A percentile compares a stretch with the other conserved stretches of the same genome.
phyloP scores from a whole-genome alignment of 2,888 invertebrate genomes.

The Lochmaea capreae region DNA sequence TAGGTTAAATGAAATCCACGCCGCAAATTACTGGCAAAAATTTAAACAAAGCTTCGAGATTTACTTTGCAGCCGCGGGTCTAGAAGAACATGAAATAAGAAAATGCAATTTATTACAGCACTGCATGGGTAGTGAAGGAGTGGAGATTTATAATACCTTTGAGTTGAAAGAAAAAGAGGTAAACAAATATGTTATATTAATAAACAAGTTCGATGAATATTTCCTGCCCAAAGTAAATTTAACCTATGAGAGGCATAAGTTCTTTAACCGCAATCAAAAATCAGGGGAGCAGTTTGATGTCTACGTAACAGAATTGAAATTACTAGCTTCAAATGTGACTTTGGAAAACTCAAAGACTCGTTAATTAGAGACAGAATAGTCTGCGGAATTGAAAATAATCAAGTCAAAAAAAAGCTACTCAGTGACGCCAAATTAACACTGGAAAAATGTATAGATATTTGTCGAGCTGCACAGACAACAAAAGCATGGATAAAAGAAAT shows the following conservation, averaged over 20 bases:
- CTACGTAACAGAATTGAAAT: slow-evolving; percentile 25
- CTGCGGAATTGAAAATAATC: not conserved
- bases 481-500: not conserved
- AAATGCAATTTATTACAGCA: slow-evolving; percentile 22
- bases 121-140: slow-evolving; percentile 18
- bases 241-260: slow-evolving; percentile 12
- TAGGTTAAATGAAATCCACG: slow-evolving; percentile 14
- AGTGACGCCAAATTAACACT: not conserved
- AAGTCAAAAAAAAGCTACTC: not conserved
- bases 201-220: slow-evolving; percentile 16
- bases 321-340: slow-evolving; percentile 3
- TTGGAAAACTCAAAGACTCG: not conserved
- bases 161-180: slow-evolving; percentile 14
- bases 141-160: slow-evolving; percentile 21
- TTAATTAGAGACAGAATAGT: not conserved
- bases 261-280: slow-evolving; percentile 23
- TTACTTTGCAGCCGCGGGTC: not conserved
- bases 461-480: not conserved
- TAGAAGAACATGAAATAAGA: slow-evolving; percentile 4
- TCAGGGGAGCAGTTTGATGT: slow-evolving; percentile 19
- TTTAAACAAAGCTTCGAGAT: slow-evolving; percentile 20
- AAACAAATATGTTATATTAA: slow-evolving; percentile 6
- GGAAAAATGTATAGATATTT: not conserved
- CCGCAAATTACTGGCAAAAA: slow-evolving; percentile 20
- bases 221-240: slow-evolving; percentile 7